Evolutionary conservation across 1,140 invertebrate species (phyloP), one percentile per base, ranked within the genome.

Genomic region (Drosophila cardini): DNA sequence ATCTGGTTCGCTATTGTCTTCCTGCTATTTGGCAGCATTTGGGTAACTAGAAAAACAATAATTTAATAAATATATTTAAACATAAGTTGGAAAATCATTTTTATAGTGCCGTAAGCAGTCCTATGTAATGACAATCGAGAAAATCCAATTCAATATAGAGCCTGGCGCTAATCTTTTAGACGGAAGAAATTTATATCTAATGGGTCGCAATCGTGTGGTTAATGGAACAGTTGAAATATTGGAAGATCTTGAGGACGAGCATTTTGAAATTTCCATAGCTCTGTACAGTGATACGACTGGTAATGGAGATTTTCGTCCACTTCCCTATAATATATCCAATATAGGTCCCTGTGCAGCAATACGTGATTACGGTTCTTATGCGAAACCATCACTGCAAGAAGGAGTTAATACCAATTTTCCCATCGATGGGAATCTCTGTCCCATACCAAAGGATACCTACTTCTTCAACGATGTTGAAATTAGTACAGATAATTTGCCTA

Each of bases 361-460:
- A 10, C 4, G 0, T 2, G 21, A 63, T 6, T 63, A 40, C 42
- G 46, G 48, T 16, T 26, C 13, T 5, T 26, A 40, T 11, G 8
- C 9, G 4, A 10, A 42, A 10, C 18, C 48, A 3, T 6, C 48
- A 0, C 10, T 63, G 1, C 7, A 26, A 0, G 21, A 21, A n/a
- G 48, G 36, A 5, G 48, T 21, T 9, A 63, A 63, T 34, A 53
- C 61, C 0, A 63, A 63, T 52, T 53, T 63, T n/a, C 61, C 13
- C 2, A n/a, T 42, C 3, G 16, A 32, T 5, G 18, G 18, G 5
- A 21, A 52, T 16, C 9, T 43, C 3, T 63, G 61, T 10, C 61
- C 61, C 4, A 16, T 63, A 16, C 18, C n/a, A 11, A 63, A 63
- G 48, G 32, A n/a, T 11, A 18, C 3, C 2, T 63, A 63, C n/a